phyloP scores from a whole-genome alignment of 1,140 invertebrate genomes.

The Solenopsis fugax region DNA sequence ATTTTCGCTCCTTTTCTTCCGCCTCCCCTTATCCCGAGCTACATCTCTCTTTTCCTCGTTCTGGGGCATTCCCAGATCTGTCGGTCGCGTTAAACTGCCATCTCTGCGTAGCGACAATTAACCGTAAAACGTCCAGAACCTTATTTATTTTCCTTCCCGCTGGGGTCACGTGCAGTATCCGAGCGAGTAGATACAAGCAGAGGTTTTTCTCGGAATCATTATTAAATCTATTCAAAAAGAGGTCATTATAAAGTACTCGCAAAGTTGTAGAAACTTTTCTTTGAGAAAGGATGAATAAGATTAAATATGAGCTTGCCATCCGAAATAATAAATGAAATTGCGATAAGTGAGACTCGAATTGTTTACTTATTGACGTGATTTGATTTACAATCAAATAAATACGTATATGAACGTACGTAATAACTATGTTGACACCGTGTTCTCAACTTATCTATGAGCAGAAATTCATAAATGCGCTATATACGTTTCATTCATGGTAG shows the following conservation, averaged over 20 bases:
- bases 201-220: constrained; percentile 27
- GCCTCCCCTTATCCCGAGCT: constrained; percentile 28
- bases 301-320: background rate
- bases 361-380: background rate
- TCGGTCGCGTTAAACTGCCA: constrained; percentile 69
- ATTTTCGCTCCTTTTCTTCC: constrained; percentile 66
- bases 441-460: background rate
- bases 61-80: constrained; percentile 49
- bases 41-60: constrained; percentile 57
- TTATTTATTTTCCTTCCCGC: constrained; percentile 79
- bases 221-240: constrained; percentile 28
- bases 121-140: constrained; percentile 79
- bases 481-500: constrained; percentile 17
- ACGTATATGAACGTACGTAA: background rate
- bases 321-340: background rate
- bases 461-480: constrained; percentile 16
- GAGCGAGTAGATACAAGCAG: background rate
- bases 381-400: background rate
- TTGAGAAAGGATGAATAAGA: background rate
- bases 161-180: constrained; percentile 46
- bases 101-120: constrained; percentile 81
- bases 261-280: constrained; percentile 1
- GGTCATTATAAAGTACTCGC: background rate
- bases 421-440: background rate
- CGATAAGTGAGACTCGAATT: background rate